These are phyloP conservation scores for Drosophila ironensis DNA, from an alignment of 1,140 invertebrate species.

Conservation along the genomic window DNA sequence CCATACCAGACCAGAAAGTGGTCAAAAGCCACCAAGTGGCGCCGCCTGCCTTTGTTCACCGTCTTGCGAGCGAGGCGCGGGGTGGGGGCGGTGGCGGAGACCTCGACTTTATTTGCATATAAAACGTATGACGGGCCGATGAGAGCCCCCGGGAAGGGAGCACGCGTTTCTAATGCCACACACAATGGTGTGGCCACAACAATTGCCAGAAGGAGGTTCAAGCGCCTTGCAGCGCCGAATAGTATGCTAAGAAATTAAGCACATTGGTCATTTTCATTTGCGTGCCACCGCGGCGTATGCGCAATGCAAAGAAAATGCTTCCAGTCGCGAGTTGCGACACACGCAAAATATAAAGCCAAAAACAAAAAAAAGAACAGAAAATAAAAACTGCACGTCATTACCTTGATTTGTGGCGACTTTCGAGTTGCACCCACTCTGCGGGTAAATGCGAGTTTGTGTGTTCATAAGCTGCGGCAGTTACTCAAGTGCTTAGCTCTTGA, in stretches of 20 bases:
- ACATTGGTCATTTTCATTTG: constrained; percentile 63
- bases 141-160: neutral
- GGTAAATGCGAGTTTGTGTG: no score
- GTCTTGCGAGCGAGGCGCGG: neutral
- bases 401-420: constrained; percentile 62
- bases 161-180: constrained; percentile 34
- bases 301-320: constrained; percentile 56
- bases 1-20: constrained; percentile 24
- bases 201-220: constrained; percentile 25
- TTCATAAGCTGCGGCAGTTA: constrained; percentile 15
- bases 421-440: neutral
- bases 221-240: constrained; percentile 49
- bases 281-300: constrained; percentile 65
- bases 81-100: neutral
- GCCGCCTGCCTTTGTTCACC: constrained; percentile 39
- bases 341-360: no score
- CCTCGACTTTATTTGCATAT: constrained; percentile 69
- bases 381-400: constrained; percentile 75
- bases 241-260: constrained; percentile 74
- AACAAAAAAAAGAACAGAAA: no score
- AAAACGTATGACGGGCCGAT: constrained; percentile 41
- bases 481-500: constrained; percentile 2
- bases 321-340: constrained; percentile 33
- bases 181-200: constrained; percentile 17
- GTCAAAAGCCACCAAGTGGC: constrained; percentile 44